Percentiles rank a stretch among this genome's conserved stretches.
Evolutionary conservation across 2,113 vertebrate genomes (phyloP).

Genomic region (Pelobates fuscus): DNA sequence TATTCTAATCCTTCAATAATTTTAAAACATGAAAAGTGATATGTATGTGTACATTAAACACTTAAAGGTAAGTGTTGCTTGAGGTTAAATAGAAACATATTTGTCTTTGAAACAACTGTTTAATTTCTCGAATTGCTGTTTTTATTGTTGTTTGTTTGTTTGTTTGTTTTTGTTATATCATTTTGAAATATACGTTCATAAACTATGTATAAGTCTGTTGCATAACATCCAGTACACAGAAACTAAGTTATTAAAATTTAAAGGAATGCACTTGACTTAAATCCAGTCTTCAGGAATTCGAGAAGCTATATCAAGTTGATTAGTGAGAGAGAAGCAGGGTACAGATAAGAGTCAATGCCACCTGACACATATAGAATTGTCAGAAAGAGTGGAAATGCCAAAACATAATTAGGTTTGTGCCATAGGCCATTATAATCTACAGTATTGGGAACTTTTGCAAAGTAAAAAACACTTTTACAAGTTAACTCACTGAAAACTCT

Average conservation of each 20-base stretch:
- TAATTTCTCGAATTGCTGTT: too few species aligned
- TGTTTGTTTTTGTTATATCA: too few species aligned
- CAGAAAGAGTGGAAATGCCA: slow-evolving; percentile 14
- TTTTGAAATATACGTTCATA: too few species aligned
- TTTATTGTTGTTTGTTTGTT: too few species aligned
- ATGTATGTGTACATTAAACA: too few species aligned
- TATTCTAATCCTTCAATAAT: too few species aligned
- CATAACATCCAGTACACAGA: slow-evolving; percentile 2
- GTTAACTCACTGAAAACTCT: too few species aligned
- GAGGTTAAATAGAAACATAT: too few species aligned
- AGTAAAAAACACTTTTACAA: too few species aligned
- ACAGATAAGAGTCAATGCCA: slow-evolving; percentile 3
- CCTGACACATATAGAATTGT: slow-evolving; percentile 20
- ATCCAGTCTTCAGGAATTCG: not conserved
- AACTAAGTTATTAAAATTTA: slow-evolving; percentile 22
- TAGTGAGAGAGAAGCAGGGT: slow-evolving; percentile 1
- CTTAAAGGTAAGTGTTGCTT: too few species aligned
- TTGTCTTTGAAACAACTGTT: too few species aligned
- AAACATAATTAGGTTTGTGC: slow-evolving; percentile 30
- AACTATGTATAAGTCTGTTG: not conserved
- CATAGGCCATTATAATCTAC: slow-evolving; percentile 3
- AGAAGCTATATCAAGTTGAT: slow-evolving; percentile 14
- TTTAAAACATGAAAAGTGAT: too few species aligned
- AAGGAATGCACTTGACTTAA: slow-evolving; percentile 11
- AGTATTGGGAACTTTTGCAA: slow-evolving; percentile 41